Base-by-base conservation (phyloP, 2,797 vertebrate genomes). In the Myotis myotis region DNA sequence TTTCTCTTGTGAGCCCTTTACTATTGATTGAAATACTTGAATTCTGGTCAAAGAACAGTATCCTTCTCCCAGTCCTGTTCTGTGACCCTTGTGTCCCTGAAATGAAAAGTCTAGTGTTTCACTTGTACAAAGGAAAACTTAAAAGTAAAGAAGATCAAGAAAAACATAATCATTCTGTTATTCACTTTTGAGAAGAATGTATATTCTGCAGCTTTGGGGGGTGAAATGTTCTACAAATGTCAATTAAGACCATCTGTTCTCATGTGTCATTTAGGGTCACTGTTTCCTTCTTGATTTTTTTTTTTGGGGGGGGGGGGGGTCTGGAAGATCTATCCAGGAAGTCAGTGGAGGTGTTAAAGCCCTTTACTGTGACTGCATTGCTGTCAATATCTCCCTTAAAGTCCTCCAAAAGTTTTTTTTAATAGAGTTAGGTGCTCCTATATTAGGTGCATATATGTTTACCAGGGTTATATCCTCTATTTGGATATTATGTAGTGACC, bases 101-200 rank as follows among this genome's bases (percentile, higher is more conserved):
- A 87, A 85, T 93, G 64, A 36, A 86, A 75, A 79, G 72, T 64
- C 70, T 55, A 76, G 22, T 91, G 51, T 91, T 90, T 93, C 76
- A 66, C 33, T 76, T 95, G 5, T 80, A 92, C 38, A 78, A 64
- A 81, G 36, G 13, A 89, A 80, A 85, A 33, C 5, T 53, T 76
- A 66, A n/a, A 80, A 94, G 81, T 60, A 80, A 66, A 93, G 53
- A 91, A 76, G 70, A 87, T 16, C 84, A 93, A 93, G 72, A 33
- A 62, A 89, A 66, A 79, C 87, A 55, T 30, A 57, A 25, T 83
- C 12, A 7, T 93, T 76, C 15, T 4, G 7, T 72, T 91, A 22
- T 55, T 91, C 68, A 78, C n/a, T 66, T 64, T 64, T 64, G 62
- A 64, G 62, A 64, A 64, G 62, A n/a, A 64, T 64, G 30, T n/a